Evolutionary conservation across 1,140 invertebrate species (phyloP).

Genomic region (Trachymyrmex septentrionalis): DNA sequence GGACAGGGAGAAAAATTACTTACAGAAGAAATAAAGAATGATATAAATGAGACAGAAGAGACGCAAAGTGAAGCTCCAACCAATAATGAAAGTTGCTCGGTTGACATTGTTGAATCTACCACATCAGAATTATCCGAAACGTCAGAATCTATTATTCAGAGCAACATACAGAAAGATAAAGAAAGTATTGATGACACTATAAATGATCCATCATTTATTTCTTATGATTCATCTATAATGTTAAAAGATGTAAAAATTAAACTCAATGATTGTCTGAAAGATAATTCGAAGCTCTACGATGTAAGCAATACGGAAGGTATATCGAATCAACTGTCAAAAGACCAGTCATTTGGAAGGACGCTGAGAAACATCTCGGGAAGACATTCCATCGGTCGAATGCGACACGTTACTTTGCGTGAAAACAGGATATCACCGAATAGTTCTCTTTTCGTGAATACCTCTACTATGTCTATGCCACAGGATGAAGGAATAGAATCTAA

Average conservation of each 20-base stretch:
- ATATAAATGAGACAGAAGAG: slow-evolving; percentile 65
- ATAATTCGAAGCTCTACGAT: slow-evolving; percentile 76
- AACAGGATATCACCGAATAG: slow-evolving; percentile 79
- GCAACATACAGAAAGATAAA: slow-evolving; percentile 61
- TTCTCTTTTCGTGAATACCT: slow-evolving; percentile 81
- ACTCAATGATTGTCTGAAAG: slow-evolving; percentile 81
- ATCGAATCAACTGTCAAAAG: slow-evolving; percentile 61
- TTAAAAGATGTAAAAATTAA: slow-evolving; percentile 82
- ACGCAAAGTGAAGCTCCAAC: slow-evolving; percentile 62
- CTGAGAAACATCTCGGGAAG: slow-evolving; percentile 80
- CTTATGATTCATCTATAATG: slow-evolving; percentile 79
- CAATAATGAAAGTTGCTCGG: slow-evolving; percentile 74
- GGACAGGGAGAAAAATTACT: slow-evolving; percentile 19
- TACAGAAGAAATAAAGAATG: slow-evolving; percentile 41
- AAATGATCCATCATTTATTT: slow-evolving; percentile 73
- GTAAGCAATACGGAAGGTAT: slow-evolving; percentile 56
- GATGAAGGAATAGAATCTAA: slow-evolving; percentile 74
- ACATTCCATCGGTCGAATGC: slow-evolving; percentile 76
- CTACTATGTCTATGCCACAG: slow-evolving; percentile 68
- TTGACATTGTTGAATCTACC: slow-evolving; percentile 78
- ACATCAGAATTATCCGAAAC: slow-evolving; percentile 76
- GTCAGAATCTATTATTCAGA: slow-evolving; percentile 37
- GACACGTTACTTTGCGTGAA: slow-evolving; percentile 78
- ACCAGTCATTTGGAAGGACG: slow-evolving; percentile 80
- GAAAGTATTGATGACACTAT: slow-evolving; percentile 26